Evolutionary conservation across 2,113 vertebrate genomes (phyloP).

Genomic region (Channa argus): DNA sequence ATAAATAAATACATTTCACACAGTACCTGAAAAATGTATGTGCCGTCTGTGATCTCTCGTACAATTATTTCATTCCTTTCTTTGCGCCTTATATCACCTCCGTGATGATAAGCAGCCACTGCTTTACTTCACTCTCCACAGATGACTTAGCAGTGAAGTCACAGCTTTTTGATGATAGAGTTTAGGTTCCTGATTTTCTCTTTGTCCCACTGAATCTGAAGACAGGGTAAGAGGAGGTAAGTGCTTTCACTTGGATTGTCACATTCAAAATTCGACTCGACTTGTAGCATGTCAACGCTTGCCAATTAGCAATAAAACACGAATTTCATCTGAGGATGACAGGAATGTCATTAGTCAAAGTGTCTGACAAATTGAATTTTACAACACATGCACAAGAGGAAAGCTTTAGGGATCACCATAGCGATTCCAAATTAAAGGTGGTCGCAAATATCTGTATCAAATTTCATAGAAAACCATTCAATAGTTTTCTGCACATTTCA

Average conservation of each 20-base stretch:
- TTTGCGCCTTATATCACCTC: constrained; percentile 19
- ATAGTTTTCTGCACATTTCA: not conserved
- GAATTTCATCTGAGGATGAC: not conserved
- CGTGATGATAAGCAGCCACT: constrained; percentile 12
- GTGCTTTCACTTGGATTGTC: constrained; percentile 2
- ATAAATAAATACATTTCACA: constrained; percentile 17
- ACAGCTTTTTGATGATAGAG: not conserved
- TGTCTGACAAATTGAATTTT: not conserved
- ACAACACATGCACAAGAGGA: not conserved
- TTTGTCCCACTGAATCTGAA: not conserved
- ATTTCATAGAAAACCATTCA: not conserved
- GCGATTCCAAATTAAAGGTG: not conserved
- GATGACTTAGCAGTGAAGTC: constrained; percentile 10
- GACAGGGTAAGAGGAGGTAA: not conserved
- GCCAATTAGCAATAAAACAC: not conserved
- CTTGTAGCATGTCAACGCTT: not conserved
- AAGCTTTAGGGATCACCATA: not conserved
- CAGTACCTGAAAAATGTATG: not conserved
- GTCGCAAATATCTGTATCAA: not conserved
- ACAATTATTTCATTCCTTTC: constrained; percentile 28
- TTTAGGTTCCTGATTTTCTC: not conserved
- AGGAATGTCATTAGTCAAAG: not conserved
- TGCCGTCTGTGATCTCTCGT: constrained; percentile 2
- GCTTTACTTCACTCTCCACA: not conserved
- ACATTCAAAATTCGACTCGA: not conserved